Evolutionary conservation across 1,140 invertebrate genomes (phyloP).

Genomic region (Elymnias hypermnestra): DNA sequence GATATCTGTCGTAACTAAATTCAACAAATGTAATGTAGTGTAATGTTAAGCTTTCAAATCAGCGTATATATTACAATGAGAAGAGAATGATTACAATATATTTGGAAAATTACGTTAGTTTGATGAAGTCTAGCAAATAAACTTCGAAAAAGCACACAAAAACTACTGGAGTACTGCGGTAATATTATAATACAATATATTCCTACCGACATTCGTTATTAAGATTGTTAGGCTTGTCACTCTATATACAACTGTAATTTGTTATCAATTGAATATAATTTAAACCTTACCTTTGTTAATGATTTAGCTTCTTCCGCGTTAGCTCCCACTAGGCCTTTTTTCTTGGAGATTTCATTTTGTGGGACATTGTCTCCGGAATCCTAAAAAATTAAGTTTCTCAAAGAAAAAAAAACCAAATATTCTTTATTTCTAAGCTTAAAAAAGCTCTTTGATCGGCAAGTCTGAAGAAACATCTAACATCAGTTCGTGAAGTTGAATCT

Average conservation of each 20-base stretch:
- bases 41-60: too few relatives aligned
- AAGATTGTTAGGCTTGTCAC: too few relatives aligned
- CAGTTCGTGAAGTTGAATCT: too few relatives aligned
- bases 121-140: slow-evolving; percentile 35
- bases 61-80: too few relatives aligned
- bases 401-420: too few relatives aligned
- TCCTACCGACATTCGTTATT: too few relatives aligned
- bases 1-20: neutral
- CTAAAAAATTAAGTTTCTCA: too few relatives aligned
- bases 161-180: slow-evolving; percentile 28
- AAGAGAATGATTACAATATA: neutral
- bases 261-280: slow-evolving; percentile 8
- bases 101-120: neutral
- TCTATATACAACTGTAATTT: slow-evolving; percentile 6
- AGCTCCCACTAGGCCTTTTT: slow-evolving; percentile 42
- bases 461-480: too few relatives aligned
- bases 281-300: slow-evolving; percentile 44
- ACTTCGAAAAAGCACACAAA: slow-evolving; percentile 45
- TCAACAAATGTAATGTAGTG: neutral
- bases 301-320: slow-evolving; percentile 46
- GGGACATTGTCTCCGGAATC: slow-evolving; percentile 53
- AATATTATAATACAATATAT: too few relatives aligned
- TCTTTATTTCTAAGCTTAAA: neutral
- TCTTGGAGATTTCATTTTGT: slow-evolving; percentile 54
- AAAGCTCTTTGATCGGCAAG: too few relatives aligned